Conservation (phyloP, 2,888 invertebrate genomes). For the Salticus scenicus region DNA sequence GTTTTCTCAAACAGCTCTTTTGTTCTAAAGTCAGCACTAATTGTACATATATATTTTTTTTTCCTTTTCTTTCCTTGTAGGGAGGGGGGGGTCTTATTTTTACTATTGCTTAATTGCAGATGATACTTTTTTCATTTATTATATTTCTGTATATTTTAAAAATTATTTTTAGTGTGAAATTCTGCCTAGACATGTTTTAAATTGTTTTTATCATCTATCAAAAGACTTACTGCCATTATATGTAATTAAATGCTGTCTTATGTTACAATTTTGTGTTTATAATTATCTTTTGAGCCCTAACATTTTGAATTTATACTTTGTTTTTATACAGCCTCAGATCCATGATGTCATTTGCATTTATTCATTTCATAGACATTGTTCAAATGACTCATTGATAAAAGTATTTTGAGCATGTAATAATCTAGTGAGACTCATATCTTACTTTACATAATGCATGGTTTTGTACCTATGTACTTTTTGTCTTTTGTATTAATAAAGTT, state of each 20-base stretch:
- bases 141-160: too few species aligned
- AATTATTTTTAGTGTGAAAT: too few species aligned
- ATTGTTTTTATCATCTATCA: too few species aligned
- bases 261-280: neutral
- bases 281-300: neutral
- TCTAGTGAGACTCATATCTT: neutral
- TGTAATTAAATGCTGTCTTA: neutral
- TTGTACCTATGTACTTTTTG: neutral
- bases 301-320: neutral
- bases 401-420: neutral
- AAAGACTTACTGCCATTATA: neutral
- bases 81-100: too few species aligned
- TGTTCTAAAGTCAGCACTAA: too few species aligned
- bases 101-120: too few species aligned
- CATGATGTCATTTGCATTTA: neutral
- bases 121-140: too few species aligned
- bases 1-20: too few species aligned
- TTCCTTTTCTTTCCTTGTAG: too few species aligned
- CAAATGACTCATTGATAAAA: neutral
- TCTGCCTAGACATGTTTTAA: too few species aligned
- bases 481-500: neutral
- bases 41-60: too few species aligned
- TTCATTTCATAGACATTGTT: neutral
- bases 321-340: conserved; percentile 1
- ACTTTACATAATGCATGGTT: neutral